Percentiles rank a stretch among this genome's conserved stretches.
Evolutionary conservation across 2,888 invertebrate species (phyloP).

Genomic region (Cyclophora punctaria): DNA sequence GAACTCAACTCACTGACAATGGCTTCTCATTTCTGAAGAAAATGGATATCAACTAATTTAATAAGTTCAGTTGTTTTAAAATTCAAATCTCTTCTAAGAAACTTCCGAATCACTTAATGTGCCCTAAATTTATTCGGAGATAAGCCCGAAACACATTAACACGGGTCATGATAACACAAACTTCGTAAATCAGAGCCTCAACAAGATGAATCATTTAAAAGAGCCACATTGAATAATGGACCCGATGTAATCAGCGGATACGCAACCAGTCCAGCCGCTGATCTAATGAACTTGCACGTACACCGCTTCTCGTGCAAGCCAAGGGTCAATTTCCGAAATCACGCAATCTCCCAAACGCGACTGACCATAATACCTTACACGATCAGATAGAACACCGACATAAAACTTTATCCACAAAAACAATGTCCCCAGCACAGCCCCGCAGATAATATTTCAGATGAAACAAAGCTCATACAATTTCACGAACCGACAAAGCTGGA

Average conservation of each 20-base stretch:
- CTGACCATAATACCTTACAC: constrained; percentile 15
- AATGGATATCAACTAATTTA: too few species aligned
- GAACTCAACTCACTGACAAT: too few species aligned
- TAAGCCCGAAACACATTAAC: too few species aligned
- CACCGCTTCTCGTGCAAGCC: constrained; percentile 9
- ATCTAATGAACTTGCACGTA: constrained; percentile 16
- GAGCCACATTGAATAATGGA: constrained; percentile 1
- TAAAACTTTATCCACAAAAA: constrained; percentile 38
- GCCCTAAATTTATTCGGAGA: too few species aligned
- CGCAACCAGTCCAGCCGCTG: constrained; percentile 7
- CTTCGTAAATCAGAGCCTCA: too few species aligned
- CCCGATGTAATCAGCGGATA: constrained; percentile 10
- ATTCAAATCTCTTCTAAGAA: too few species aligned
- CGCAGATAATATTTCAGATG: constrained; percentile 53
- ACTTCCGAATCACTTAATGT: too few species aligned
- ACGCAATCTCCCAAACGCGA: constrained; percentile 21
- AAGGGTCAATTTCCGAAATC: constrained; percentile 29
- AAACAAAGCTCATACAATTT: constrained; percentile 66
- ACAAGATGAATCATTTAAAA: not conserved
- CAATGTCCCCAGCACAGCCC: constrained; percentile 43
- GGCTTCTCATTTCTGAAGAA: too few species aligned
- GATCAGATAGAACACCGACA: constrained; percentile 13
- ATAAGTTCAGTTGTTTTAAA: too few species aligned
- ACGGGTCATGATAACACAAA: too few species aligned
- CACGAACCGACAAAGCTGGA: constrained; percentile 66